Conservation (phyloP, 2,797 vertebrate genomes). For the Paratrypauchen microcephalus region DNA sequence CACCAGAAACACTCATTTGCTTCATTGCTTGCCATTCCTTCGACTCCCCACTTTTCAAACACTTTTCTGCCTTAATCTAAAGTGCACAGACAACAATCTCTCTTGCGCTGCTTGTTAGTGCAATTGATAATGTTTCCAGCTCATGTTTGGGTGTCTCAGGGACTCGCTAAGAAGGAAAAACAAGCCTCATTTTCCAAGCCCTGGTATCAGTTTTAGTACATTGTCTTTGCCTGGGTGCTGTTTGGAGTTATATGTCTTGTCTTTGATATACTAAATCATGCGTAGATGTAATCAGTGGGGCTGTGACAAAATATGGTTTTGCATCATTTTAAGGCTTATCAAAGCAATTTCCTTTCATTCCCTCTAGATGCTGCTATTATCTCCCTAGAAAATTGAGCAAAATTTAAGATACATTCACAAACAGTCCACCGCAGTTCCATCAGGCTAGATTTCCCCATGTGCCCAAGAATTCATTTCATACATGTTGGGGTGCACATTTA, state of each 20-base stretch:
- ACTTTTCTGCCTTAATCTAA: slow-evolving; percentile 36
- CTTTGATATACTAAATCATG: slow-evolving; percentile 23
- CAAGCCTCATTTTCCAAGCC: slow-evolving; percentile 7
- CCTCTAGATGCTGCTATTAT: slow-evolving; percentile 46
- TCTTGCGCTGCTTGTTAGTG: slow-evolving; percentile 39
- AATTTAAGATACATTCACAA: slow-evolving; percentile 39
- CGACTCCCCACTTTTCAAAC: slow-evolving; percentile 27
- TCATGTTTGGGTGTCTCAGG: slow-evolving; percentile 25
- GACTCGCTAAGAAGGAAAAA: slow-evolving; percentile 15
- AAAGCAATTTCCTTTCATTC: slow-evolving; percentile 47
- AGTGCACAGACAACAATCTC: slow-evolving; percentile 35
- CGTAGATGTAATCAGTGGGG: slow-evolving; percentile 33
- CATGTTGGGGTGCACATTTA: slow-evolving; percentile 1
- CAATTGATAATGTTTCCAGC: slow-evolving; percentile 25
- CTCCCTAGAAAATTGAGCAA: slow-evolving; percentile 42
- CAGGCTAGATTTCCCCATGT: slow-evolving; percentile 8
- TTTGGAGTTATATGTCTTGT: slow-evolving; percentile 7
- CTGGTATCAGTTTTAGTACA: slow-evolving; percentile 23
- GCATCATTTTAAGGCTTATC: slow-evolving; percentile 45
- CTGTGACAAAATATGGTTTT: slow-evolving; percentile 35
- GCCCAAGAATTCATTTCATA: not conserved
- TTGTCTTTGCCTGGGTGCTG: slow-evolving; percentile 14
- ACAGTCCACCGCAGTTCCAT: slow-evolving; percentile 27
- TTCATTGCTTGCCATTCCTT: slow-evolving; percentile 35
- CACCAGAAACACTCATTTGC: slow-evolving; percentile 34